These are phyloP conservation scores for Cololabis saira DNA, from an alignment of 2,113 vertebrate species.

Conservation along the genomic window DNA sequence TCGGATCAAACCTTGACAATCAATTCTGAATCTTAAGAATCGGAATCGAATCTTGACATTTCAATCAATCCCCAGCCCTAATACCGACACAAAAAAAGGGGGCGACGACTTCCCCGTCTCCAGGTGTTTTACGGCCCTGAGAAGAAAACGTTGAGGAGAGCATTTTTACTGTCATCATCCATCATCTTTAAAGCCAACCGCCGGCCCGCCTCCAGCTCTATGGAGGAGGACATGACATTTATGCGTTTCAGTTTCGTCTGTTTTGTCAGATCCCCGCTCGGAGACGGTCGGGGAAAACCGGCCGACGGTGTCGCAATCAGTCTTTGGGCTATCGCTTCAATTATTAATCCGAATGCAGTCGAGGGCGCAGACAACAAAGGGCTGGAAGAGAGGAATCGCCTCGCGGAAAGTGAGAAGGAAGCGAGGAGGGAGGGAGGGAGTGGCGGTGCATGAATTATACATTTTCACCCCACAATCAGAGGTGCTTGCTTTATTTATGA, in stretches of 20 bases:
- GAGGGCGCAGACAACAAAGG: conserved; percentile 78
- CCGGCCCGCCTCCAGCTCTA: conserved; percentile 27
- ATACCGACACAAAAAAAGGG: no score
- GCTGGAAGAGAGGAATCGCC: conserved; percentile 61
- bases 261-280: conserved; percentile 19
- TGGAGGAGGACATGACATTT: conserved; percentile 33
- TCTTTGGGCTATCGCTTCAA: conserved; percentile 71
- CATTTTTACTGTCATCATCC: conserved; percentile 40
- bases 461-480: conserved; percentile 79
- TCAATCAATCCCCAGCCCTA: no score
- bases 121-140: conserved; percentile 36
- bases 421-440: conserved; percentile 64
- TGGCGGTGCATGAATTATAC: conserved; percentile 80
- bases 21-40: no score
- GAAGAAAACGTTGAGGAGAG: conserved; percentile 1
- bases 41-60: no score
- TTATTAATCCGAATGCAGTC: conserved; percentile 80
- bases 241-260: conserved; percentile 24
- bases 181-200: conserved; percentile 51
- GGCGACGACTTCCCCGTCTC: conserved; percentile 25
- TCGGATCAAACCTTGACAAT: no score
- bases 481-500: conserved; percentile 82
- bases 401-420: conserved; percentile 73
- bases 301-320: conserved; percentile 72
- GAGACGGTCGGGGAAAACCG: conserved; percentile 51